Percentiles rank a stretch among this genome's conserved stretches.
These are phyloP conservation scores for Zoanthus sociatus DNA, from an alignment of 92 coral and sea anemone genomes.

Conservation along the genomic window DNA sequence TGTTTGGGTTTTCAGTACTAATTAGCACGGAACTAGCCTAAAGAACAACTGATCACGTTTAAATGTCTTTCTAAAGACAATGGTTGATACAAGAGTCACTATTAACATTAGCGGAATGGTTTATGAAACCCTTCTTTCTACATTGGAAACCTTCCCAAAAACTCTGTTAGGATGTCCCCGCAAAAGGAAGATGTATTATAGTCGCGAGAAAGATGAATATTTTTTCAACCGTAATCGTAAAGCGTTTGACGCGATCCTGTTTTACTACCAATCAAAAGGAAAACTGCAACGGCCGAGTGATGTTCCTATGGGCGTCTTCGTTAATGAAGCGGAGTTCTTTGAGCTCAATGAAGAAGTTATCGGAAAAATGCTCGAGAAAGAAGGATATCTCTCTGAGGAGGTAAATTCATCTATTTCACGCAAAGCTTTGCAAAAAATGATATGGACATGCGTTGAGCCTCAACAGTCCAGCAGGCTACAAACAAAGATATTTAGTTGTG, in stretches of 20 bases:
- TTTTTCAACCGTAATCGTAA: conserved; percentile 68
- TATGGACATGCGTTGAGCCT: conserved; percentile 54
- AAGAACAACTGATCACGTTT: too few species aligned
- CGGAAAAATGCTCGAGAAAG: conserved; percentile 50
- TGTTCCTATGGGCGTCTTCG: conserved; percentile 53
- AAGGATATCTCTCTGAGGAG: conserved; percentile 47
- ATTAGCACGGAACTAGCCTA: too few species aligned
- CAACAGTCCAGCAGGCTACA: conserved; percentile 33
- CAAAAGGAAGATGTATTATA: conserved; percentile 58
- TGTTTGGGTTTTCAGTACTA: neutral
- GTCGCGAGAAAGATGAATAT: conserved; percentile 38
- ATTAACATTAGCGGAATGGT: conserved; percentile 64
- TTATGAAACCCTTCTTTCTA: conserved; percentile 52
- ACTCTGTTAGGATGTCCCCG: conserved; percentile 56
- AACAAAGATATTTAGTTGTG: conserved; percentile 32
- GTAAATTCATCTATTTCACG: conserved; percentile 20
- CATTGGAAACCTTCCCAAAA: conserved; percentile 52
- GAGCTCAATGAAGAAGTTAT: conserved; percentile 58
- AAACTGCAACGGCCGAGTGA: conserved; percentile 55
- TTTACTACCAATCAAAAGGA: conserved; percentile 63
- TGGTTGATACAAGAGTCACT: conserved; percentile 33
- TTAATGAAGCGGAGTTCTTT: conserved; percentile 58
- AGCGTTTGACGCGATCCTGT: conserved; percentile 63
- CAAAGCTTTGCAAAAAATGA: conserved; percentile 31
- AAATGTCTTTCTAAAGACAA: neutral